Percentiles rank a stretch among this genome's conserved stretches.
Conservation (phyloP, 2,888 invertebrate species). For the Cataglyphis rosenhaueri region DNA sequence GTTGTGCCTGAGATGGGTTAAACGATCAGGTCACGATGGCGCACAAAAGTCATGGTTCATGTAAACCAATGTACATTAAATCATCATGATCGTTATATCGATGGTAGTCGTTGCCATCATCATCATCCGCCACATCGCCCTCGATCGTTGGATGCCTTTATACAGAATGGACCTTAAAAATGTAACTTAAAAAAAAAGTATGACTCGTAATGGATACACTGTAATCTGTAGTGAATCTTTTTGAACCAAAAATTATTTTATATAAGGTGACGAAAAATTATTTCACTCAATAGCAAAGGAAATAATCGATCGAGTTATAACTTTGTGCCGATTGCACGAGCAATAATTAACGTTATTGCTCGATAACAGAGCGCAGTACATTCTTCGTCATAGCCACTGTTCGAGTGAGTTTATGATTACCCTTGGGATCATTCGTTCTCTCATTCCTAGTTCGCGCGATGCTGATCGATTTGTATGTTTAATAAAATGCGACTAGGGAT, state of each 20-base stretch:
- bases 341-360: conserved; percentile 19
- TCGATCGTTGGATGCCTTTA: conserved; percentile 8
- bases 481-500: background rate
- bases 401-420: conserved; percentile 4
- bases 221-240: background rate
- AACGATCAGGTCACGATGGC: conserved; percentile 49
- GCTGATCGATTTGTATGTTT: background rate
- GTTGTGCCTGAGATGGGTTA: conserved; percentile 51
- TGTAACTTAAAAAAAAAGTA: background rate
- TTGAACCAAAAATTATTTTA: background rate
- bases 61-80: conserved; percentile 72
- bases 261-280: background rate
- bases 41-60: conserved; percentile 76
- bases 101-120: conserved; percentile 47
- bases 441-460: background rate
- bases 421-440: background rate
- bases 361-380: conserved; percentile 4
- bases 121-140: conserved; percentile 28
- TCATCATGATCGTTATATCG: conserved; percentile 60
- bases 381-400: conserved; percentile 1
- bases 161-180: background rate
- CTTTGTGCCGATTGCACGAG: conserved; percentile 7
- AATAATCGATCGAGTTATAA: conserved; percentile 12
- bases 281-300: background rate
- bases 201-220: background rate